Percentiles rank a stretch among this genome's conserved stretches.
Conservation (phyloP, 2,797 vertebrate species). For the Dromococcyx pavoninus region DNA sequence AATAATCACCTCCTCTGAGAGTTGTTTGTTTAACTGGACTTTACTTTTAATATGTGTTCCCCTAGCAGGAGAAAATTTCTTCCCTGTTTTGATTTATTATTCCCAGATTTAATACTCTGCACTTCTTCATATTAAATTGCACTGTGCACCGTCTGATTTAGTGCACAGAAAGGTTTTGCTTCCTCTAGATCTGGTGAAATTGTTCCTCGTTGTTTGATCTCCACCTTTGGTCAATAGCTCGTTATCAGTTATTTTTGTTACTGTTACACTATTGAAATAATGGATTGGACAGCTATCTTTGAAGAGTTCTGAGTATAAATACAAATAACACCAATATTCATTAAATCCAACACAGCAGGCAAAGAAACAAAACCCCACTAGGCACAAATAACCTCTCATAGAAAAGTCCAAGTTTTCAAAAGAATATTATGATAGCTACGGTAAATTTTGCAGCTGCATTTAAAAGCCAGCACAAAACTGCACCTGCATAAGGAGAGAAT, state of each 20-base stretch:
- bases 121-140: constrained; percentile 32
- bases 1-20: constrained; percentile 18
- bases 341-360: neutral
- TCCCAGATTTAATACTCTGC: constrained; percentile 20
- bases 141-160: neutral
- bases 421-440: neutral
- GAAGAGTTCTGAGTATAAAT: neutral
- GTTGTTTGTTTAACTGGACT: neutral
- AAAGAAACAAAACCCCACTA: neutral
- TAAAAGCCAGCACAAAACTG: neutral
- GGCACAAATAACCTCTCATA: neutral
- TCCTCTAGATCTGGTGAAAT: neutral
- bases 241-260: neutral
- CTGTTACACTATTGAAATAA: neutral
- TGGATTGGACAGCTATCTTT: neutral
- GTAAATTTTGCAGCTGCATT: neutral
- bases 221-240: neutral
- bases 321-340: neutral
- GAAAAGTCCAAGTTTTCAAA: neutral
- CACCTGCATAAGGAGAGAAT: neutral
- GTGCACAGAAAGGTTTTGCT: neutral
- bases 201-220: neutral
- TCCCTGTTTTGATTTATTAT: constrained; percentile 33
- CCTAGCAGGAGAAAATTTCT: neutral
- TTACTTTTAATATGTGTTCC: constrained; percentile 48